Conservation (phyloP, 53 echinoderm and acorn worm genomes). For the Crossaster papposus region DNA sequence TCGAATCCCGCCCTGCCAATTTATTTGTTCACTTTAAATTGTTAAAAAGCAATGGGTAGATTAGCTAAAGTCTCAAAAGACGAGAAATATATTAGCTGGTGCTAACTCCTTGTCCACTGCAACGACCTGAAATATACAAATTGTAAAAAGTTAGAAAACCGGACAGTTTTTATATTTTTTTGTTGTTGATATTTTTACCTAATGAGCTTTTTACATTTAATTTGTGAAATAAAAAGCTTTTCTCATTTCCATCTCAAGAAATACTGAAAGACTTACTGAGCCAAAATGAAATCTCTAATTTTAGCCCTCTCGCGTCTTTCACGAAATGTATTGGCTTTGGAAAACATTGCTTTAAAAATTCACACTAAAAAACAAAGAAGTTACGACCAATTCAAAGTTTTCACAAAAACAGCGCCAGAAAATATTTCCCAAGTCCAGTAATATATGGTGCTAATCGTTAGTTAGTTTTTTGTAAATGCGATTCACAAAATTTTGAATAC, state of each 20-base stretch:
- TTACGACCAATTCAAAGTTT: not conserved
- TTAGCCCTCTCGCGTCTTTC: not conserved
- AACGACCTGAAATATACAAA: too few relatives aligned
- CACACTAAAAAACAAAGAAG: not conserved
- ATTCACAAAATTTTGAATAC: not conserved
- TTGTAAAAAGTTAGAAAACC: too few relatives aligned
- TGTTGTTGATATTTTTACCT: not conserved
- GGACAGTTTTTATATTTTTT: not conserved
- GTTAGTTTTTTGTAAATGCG: not conserved
- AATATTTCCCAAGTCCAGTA: not conserved
- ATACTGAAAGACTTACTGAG: not conserved
- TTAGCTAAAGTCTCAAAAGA: too few relatives aligned
- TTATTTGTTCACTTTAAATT: too few relatives aligned
- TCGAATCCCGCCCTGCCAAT: too few relatives aligned
- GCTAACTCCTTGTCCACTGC: too few relatives aligned
- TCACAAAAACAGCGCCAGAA: not conserved
- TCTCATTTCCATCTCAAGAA: not conserved
- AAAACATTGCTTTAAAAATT: not conserved
- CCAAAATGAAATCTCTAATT: conserved; percentile 4
- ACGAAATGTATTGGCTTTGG: not conserved
- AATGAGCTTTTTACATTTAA: not conserved
- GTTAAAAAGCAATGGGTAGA: too few relatives aligned
- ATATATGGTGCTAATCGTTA: not conserved
- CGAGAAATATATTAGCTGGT: too few relatives aligned
- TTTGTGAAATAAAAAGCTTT: too few relatives aligned